phyloP scores from a whole-genome alignment of 2,113 vertebrate species.

The Naja naja region DNA sequence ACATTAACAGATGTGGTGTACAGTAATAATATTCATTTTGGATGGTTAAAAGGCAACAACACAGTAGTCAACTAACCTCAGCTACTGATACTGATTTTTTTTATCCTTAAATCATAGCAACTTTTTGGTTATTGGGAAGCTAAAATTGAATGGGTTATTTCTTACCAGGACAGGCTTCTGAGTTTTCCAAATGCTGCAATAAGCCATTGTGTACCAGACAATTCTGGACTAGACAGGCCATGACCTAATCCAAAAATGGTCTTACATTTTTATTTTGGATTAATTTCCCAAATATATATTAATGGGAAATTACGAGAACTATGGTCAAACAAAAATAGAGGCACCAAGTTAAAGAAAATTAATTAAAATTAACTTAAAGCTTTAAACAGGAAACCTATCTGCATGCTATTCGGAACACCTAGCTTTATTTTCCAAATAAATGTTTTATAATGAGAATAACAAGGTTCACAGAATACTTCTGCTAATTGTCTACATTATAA shows the following conservation, averaged over 20 bases:
- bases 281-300: not conserved
- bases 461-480: not conserved
- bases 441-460: not conserved
- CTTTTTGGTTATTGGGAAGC: not conserved
- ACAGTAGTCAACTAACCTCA: not conserved
- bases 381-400: not conserved
- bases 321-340: not conserved
- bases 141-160: not conserved
- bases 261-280: not conserved
- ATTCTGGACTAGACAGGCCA: not conserved
- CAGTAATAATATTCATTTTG: not conserved
- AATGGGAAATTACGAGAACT: not conserved
- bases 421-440: not conserved
- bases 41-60: not conserved
- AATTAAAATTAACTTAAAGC: not conserved
- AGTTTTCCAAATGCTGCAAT: not conserved
- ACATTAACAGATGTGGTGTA: not conserved
- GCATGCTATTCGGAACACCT: not conserved
- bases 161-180: not conserved
- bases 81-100: not conserved
- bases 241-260: not conserved
- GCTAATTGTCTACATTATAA: no score
- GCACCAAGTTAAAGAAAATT: not conserved
- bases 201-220: not conserved
- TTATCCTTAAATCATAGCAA: not conserved